Evolutionary conservation across 2,113 vertebrate genomes (phyloP).

Genomic region (Panthera leo): DNA sequence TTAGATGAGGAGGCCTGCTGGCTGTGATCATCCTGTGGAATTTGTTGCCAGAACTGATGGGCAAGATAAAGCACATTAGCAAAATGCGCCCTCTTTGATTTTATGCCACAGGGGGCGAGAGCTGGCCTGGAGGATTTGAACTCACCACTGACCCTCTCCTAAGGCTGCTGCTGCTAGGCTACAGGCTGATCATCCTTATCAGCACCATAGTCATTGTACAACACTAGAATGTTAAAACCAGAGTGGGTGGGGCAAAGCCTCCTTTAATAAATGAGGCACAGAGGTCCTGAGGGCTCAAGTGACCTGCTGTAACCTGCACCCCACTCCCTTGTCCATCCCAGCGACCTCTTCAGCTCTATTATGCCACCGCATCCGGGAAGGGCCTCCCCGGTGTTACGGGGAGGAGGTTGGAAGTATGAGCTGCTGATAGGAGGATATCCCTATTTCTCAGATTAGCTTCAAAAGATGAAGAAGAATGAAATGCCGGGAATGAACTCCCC

Average conservation of each 20-base stretch:
- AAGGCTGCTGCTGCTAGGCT: background rate
- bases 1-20: background rate
- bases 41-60: slow-evolving; percentile 50
- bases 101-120: background rate
- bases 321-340: background rate
- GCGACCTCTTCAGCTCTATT: background rate
- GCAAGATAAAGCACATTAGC: slow-evolving; percentile 74
- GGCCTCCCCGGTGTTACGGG: fast-evolving
- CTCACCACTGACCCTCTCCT: slow-evolving; percentile 5
- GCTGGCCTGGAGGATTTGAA: slow-evolving; percentile 25
- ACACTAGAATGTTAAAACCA: background rate
- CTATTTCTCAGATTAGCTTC: background rate
- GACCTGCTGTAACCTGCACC: background rate
- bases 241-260: background rate
- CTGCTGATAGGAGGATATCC: background rate
- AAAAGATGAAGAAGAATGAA: background rate
- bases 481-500: background rate
- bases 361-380: background rate
- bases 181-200: background rate
- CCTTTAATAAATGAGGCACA: background rate
- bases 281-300: background rate
- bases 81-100: slow-evolving; percentile 65
- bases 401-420: background rate
- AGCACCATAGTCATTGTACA: background rate
- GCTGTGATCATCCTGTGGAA: slow-evolving; percentile 56